Conservation (phyloP, 2,113 vertebrate species). For the Ornithorhynchus anatinus region DNA sequence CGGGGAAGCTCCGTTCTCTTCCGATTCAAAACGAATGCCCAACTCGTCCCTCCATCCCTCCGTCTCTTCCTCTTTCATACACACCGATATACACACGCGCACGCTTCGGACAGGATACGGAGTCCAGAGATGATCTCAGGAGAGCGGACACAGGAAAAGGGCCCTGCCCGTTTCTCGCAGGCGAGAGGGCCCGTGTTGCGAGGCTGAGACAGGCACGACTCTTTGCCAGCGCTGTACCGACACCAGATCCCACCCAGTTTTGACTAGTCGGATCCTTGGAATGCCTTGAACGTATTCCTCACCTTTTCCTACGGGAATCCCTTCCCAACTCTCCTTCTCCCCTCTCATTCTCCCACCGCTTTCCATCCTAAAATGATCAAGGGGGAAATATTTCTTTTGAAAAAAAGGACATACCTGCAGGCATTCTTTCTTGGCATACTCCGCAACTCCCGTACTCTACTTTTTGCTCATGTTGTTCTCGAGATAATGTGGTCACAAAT, state of each 20-base stretch:
- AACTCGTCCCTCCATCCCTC: not conserved
- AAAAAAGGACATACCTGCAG: not conserved
- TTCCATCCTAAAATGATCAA: too few species aligned
- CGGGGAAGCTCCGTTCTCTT: not conserved
- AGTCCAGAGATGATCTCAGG: not conserved
- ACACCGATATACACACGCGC: constrained; percentile 32
- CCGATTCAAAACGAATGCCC: not conserved
- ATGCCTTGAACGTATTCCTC: not conserved
- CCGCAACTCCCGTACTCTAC: not conserved
- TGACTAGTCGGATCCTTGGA: constrained; percentile 28
- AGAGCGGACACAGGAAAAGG: not conserved
- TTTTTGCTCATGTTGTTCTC: not conserved
- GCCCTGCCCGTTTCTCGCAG: constrained; percentile 17
- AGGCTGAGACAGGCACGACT: constrained; percentile 21
- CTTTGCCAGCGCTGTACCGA: not conserved
- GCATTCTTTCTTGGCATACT: not conserved
- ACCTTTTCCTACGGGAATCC: not conserved
- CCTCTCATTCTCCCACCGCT: too few species aligned
- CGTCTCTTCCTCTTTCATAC: too few species aligned
- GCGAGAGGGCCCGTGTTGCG: constrained; percentile 21
- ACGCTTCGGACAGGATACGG: constrained; percentile 29
- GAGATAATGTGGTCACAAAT: constrained; percentile 10
- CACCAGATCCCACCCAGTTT: not conserved
- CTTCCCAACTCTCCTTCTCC: not conserved
- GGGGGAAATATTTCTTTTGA: not conserved